Evolutionary conservation across 53 echinoderm and acorn worm genomes (phyloP).

Genomic region (Stichopus horrens): DNA sequence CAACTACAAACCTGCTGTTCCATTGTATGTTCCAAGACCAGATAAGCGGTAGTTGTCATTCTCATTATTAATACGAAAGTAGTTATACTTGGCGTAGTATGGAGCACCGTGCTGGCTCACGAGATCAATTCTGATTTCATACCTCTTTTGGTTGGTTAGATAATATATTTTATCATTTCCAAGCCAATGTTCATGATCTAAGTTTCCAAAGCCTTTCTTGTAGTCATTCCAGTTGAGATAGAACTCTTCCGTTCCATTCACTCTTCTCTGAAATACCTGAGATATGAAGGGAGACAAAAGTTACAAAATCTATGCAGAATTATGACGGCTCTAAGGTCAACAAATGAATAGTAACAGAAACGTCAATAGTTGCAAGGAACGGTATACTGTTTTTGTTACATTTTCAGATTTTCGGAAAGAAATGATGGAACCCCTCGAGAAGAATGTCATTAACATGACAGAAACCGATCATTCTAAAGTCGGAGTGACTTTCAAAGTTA

Average conservation of each 20-base stretch:
- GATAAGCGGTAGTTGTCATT: background rate
- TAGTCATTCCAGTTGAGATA: background rate
- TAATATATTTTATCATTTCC: background rate
- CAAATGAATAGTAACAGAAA: background rate
- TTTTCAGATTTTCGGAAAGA: no score
- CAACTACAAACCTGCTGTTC: slow-evolving; percentile 8
- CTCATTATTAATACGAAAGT: background rate
- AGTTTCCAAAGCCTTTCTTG: slow-evolving; percentile 2
- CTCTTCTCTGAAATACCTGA: background rate
- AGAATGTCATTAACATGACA: no score
- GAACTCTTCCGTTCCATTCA: background rate
- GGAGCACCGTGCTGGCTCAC: background rate
- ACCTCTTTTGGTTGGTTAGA: background rate
- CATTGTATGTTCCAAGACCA: background rate
- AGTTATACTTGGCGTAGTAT: background rate
- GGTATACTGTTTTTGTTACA: no score
- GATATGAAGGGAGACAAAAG: background rate
- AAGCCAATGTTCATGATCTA: background rate
- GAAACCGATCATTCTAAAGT: no score
- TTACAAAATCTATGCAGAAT: background rate
- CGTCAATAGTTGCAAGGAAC: background rate
- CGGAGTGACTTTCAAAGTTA: no score
- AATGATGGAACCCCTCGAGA: no score
- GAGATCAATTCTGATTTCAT: background rate
- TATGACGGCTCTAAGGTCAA: background rate